Evolutionary conservation across 2,797 vertebrate genomes (phyloP).

Genomic region (Sebastes goodei): DNA sequence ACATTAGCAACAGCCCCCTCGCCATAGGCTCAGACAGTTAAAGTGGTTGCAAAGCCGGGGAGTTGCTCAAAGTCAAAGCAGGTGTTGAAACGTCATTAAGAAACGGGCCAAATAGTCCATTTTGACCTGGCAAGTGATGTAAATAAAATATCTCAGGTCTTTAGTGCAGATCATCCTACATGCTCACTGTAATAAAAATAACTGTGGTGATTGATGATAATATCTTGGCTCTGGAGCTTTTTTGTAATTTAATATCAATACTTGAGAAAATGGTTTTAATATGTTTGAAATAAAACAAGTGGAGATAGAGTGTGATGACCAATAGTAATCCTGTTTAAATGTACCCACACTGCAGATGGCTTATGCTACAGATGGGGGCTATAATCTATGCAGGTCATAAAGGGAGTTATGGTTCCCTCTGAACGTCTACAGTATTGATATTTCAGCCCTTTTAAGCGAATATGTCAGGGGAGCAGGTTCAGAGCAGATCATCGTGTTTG

Average conservation of each 20-base stretch:
- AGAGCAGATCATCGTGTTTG: constrained; percentile 42
- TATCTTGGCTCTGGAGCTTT: background rate
- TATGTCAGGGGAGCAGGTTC: constrained; percentile 40
- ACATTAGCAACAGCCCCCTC: constrained; percentile 50
- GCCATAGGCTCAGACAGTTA: constrained; percentile 31
- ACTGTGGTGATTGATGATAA: constrained; percentile 4
- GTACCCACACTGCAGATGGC: constrained; percentile 47
- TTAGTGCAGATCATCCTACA: background rate
- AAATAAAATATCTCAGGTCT: constrained; percentile 25
- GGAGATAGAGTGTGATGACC: constrained; percentile 29
- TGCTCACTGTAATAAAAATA: background rate
- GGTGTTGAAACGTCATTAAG: constrained; percentile 34
- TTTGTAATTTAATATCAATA: constrained; percentile 26
- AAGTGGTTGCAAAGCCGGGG: constrained; percentile 32
- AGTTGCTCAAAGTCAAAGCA: constrained; percentile 56
- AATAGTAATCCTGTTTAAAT: constrained; percentile 53
- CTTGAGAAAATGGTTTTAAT: constrained; percentile 34
- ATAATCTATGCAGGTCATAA: constrained; percentile 63
- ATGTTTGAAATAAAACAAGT: constrained; percentile 50
- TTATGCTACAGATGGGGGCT: constrained; percentile 55
- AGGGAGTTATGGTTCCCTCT: constrained; percentile 51
- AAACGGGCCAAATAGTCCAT: constrained; percentile 21
- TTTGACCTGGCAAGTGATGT: constrained; percentile 40
- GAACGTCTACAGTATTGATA: constrained; percentile 53
- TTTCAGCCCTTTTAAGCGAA: constrained; percentile 48